These are phyloP conservation scores for Bradysia coprophila DNA, from an alignment of 1,140 invertebrate genomes.

Conservation along the genomic window DNA sequence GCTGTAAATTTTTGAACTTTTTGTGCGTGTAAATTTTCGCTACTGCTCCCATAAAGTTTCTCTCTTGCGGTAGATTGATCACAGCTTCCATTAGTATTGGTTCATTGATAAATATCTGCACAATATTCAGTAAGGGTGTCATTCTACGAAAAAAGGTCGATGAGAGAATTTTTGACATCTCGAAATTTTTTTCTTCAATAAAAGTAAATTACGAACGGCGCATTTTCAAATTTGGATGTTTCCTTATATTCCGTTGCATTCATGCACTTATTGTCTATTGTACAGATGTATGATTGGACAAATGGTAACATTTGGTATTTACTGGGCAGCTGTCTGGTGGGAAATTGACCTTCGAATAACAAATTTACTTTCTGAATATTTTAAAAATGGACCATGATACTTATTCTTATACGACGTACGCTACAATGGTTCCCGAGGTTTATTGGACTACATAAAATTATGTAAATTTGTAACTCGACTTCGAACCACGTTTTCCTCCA, in stretches of 20 bases:
- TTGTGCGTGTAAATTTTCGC: constrained; percentile 35
- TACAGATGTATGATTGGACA: constrained; percentile 44
- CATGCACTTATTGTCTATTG: constrained; percentile 38
- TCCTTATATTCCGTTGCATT: constrained; percentile 33
- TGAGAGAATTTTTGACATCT: neutral
- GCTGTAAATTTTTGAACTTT: constrained; percentile 19
- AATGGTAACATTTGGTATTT: constrained; percentile 36
- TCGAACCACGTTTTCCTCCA: too few relatives aligned
- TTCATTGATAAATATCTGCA: constrained; percentile 27
- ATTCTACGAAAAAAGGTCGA: constrained; percentile 13
- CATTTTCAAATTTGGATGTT: constrained; percentile 35
- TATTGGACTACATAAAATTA: too few relatives aligned
- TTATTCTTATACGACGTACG: neutral
- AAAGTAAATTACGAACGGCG: constrained; percentile 29
- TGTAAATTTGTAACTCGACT: too few relatives aligned
- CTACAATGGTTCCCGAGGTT: too few relatives aligned
- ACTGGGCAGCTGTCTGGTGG: constrained; percentile 35
- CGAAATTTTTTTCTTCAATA: constrained; percentile 3
- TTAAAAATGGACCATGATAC: neutral
- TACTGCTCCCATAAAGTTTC: constrained; percentile 34
- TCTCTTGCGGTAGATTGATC: constrained; percentile 31
- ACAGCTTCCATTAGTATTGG: constrained; percentile 27
- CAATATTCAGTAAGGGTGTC: constrained; percentile 23
- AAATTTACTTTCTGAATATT: neutral
- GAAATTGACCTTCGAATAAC: constrained; percentile 29